phyloP scores from a whole-genome alignment of 2,113 vertebrate species.

The Toxotes chatareus region DNA sequence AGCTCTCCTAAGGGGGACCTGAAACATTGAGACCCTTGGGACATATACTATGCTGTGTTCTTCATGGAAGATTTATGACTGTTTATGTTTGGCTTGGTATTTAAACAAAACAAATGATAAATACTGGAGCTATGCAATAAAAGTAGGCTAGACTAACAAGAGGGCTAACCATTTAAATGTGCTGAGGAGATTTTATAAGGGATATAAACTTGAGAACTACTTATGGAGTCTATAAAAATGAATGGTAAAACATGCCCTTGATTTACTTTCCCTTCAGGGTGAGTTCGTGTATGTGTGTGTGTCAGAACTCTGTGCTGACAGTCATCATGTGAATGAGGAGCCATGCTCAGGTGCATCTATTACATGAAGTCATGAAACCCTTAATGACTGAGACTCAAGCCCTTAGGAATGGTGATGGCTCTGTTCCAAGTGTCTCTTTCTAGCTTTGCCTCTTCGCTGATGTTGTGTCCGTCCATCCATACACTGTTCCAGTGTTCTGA shows the following conservation, averaged over 20 bases:
- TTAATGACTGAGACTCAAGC: neutral
- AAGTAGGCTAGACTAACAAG: constrained; percentile 65
- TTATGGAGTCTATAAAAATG: neutral
- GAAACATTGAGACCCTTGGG: constrained; percentile 65
- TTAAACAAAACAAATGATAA: constrained; percentile 79
- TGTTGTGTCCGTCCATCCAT: neutral
- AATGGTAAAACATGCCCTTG: neutral
- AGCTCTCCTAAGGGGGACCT: constrained; percentile 53
- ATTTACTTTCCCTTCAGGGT: constrained; percentile 1
- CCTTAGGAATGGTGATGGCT: neutral
- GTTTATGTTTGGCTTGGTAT: constrained; percentile 80
- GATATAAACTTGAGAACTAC: constrained; percentile 7
- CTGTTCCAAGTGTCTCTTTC: neutral
- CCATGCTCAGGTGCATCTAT: neutral
- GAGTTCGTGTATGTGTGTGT: neutral
- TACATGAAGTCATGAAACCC: too few species aligned
- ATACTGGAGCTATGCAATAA: constrained; percentile 54
- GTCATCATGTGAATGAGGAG: neutral
- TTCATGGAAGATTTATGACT: constrained; percentile 79
- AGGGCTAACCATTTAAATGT: constrained; percentile 32
- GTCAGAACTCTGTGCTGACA: neutral
- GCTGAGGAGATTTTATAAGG: constrained; percentile 30
- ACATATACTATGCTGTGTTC: constrained; percentile 53
- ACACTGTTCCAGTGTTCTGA: too few species aligned
- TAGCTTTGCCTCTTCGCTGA: neutral